Percentiles rank a stretch among this genome's conserved stretches.
phyloP scores from a whole-genome alignment of 1,140 invertebrate species.

The Zaprionus lachaisei region DNA sequence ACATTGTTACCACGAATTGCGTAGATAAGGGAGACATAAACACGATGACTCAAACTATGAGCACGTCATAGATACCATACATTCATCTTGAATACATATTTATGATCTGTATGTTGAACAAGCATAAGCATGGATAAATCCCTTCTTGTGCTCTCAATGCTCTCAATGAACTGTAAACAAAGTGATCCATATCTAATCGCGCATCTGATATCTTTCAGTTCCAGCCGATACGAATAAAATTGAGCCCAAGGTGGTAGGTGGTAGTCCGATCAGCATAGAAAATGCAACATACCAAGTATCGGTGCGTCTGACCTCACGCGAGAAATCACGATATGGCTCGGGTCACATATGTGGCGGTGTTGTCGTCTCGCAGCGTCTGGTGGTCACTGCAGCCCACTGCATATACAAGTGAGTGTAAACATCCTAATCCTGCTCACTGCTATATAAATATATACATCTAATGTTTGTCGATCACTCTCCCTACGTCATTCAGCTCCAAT shows the following conservation, averaged over 20 bases:
- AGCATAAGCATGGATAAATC: background rate
- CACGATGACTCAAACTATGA: conserved; percentile 5
- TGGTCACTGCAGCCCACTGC: conserved; percentile 90
- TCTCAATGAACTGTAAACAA: background rate
- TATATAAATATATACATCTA: background rate
- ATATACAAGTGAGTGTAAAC: conserved; percentile 48
- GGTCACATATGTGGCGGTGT: conserved; percentile 87
- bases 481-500: background rate
- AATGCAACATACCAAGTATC: conserved; percentile 66
- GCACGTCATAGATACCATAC: background rate
- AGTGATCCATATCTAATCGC: conserved; percentile 14
- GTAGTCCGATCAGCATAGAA: conserved; percentile 24
- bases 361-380: conserved; percentile 85
- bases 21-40: conserved; percentile 15
- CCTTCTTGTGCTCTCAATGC: background rate
- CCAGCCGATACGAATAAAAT: conserved; percentile 7
- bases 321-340: conserved; percentile 47
- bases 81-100: background rate
- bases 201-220: background rate
- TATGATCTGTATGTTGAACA: background rate
- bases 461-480: background rate
- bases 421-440: background rate
- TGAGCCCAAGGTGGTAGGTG: conserved; percentile 63
- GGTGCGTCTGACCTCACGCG: conserved; percentile 51
- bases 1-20: conserved; percentile 19